Evolutionary conservation across 2,113 vertebrate genomes (phyloP).

Genomic region (Buteo buteo): DNA sequence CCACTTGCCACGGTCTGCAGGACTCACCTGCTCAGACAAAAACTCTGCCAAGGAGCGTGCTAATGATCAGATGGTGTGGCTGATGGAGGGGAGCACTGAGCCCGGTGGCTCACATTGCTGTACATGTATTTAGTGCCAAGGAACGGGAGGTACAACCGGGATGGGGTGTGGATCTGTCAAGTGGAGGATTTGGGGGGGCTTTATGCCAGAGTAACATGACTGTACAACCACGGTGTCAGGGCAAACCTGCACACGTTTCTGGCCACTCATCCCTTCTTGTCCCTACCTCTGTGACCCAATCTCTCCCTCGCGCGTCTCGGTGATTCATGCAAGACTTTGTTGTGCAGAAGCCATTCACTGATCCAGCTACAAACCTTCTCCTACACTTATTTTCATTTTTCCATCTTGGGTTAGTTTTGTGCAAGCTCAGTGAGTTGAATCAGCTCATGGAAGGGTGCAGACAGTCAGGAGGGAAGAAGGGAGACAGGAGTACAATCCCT

Average conservation of each 20-base stretch:
- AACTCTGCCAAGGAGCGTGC: not conserved
- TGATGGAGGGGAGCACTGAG: not conserved
- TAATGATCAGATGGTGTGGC: not conserved
- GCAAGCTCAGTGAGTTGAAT: not conserved
- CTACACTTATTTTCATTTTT: not conserved
- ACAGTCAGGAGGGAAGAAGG: not conserved
- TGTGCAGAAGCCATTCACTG: not conserved
- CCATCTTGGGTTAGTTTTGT: not conserved
- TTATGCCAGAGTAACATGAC: rapidly evolving
- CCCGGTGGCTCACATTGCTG: not conserved
- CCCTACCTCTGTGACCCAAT: not conserved
- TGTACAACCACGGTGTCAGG: not conserved
- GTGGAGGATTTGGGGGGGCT: not conserved
- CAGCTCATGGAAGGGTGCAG: not conserved
- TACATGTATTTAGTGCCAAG: not conserved
- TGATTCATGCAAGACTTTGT: not conserved
- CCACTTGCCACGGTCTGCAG: not conserved
- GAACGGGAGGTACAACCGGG: not conserved
- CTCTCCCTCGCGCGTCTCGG: rapidly evolving
- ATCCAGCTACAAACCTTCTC: not conserved
- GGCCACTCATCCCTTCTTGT: not conserved
- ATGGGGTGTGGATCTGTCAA: not conserved
- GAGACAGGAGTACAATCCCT: not conserved
- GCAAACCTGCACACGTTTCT: not conserved
- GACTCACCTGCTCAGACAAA: not conserved